These are phyloP conservation scores for Formica exsecta DNA, from an alignment of 1,140 invertebrate genomes.

Conservation along the genomic window DNA sequence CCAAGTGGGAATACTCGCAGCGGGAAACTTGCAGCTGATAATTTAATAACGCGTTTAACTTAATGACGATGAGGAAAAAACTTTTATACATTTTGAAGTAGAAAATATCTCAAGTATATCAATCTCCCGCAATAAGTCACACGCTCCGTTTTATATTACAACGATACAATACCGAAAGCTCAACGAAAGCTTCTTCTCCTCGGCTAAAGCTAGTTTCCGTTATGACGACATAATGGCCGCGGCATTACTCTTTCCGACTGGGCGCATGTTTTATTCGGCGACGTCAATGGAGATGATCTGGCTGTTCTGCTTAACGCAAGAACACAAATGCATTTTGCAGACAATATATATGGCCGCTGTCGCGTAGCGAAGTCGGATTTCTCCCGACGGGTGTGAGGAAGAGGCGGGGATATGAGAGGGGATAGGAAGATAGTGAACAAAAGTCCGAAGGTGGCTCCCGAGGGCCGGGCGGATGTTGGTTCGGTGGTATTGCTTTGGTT, in stretches of 20 bases:
- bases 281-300: constrained; percentile 58
- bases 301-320: constrained; percentile 40
- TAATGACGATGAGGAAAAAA: constrained; percentile 8
- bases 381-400: background rate
- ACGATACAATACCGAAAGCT: constrained; percentile 18
- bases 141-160: constrained; percentile 17
- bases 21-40: constrained; percentile 23
- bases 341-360: constrained; percentile 46
- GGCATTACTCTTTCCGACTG: constrained; percentile 35
- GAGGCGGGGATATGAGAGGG: background rate
- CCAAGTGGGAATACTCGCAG: constrained; percentile 13
- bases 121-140: constrained; percentile 13
- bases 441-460: constrained; percentile 46
- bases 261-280: constrained; percentile 52
- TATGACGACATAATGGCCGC: constrained; percentile 46
- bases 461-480: constrained; percentile 52
- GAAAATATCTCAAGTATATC: constrained; percentile 20
- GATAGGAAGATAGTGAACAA: constrained; percentile 25
- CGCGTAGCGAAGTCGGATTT: constrained; percentile 28
- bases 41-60: constrained; percentile 49
- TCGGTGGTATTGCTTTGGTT: constrained; percentile 73
- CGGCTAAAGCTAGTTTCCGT: constrained; percentile 11
- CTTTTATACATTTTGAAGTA: constrained; percentile 18
- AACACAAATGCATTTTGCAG: constrained; percentile 58
- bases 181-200: background rate